These are phyloP conservation scores for Porites australiensis DNA, from an alignment of 64 coral and sea anemone genomes.

Conservation along the genomic window DNA sequence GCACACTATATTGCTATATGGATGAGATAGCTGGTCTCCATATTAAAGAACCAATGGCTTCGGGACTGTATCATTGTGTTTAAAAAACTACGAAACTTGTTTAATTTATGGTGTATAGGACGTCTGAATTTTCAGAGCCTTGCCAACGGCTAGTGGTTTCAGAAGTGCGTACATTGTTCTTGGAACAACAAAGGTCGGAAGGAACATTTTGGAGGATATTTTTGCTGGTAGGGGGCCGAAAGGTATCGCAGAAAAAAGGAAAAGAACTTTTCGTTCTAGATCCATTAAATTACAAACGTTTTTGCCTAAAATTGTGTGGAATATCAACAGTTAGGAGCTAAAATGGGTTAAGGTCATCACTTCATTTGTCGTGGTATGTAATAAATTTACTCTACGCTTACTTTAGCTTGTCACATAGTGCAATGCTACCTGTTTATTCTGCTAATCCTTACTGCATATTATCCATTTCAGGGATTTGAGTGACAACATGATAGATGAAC, in stretches of 20 bases:
- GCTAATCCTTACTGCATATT: slow-evolving; percentile 47
- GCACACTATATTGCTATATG: too few species aligned
- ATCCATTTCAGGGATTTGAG: slow-evolving; percentile 51
- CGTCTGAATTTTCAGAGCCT: too few species aligned
- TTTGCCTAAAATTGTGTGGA: neutral
- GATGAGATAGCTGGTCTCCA: too few species aligned
- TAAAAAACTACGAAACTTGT: too few species aligned
- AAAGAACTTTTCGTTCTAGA: neutral
- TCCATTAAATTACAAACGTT: neutral
- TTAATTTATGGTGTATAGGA: too few species aligned
- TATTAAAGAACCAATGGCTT: too few species aligned
- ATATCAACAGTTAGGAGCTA: too few species aligned
- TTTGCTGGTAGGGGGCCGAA: neutral
- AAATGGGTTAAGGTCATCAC: neutral
- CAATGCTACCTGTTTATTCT: slow-evolving; percentile 33
- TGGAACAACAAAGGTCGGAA: slow-evolving; percentile 4
- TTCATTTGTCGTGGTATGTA: neutral
- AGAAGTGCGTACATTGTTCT: neutral
- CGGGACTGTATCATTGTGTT: too few species aligned
- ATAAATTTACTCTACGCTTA: slow-evolving; percentile 54
- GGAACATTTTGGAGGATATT: neutral
- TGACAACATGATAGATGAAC: slow-evolving; percentile 34
- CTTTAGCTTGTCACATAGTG: slow-evolving; percentile 35
- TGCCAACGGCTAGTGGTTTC: too few species aligned
- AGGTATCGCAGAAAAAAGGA: neutral